Evolutionary conservation across 2,797 vertebrate genomes (phyloP).

Genomic region (Phalanger gymnotis): DNA sequence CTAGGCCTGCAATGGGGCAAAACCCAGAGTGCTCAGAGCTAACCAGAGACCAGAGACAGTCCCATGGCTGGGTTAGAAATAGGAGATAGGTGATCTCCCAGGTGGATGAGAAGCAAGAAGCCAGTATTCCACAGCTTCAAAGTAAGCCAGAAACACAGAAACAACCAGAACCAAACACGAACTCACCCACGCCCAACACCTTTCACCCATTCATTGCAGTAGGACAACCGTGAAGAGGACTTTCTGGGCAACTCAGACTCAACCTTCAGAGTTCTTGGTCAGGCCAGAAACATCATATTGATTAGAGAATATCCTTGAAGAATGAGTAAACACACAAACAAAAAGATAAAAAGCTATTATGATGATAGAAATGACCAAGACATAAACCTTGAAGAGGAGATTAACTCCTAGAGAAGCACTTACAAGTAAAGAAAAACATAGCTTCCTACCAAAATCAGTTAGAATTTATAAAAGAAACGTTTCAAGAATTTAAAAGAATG

Average conservation of each 20-base stretch:
- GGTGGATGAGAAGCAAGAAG: no score
- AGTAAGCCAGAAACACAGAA: no score
- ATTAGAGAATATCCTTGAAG: background rate
- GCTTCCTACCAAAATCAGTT: background rate
- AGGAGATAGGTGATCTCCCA: no score
- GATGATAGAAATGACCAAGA: background rate
- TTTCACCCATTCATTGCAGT: background rate
- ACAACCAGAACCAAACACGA: background rate
- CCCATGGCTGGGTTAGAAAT: no score
- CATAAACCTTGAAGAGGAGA: background rate
- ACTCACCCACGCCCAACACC: background rate
- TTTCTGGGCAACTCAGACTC: background rate
- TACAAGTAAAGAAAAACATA: background rate
- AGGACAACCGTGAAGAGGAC: background rate
- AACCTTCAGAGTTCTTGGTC: background rate
- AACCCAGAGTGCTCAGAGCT: no score
- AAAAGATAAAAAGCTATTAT: background rate
- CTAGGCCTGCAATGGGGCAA: no score
- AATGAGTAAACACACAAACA: background rate
- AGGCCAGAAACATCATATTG: background rate
- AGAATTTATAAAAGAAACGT: background rate
- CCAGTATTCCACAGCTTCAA: no score
- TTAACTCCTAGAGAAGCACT: background rate
- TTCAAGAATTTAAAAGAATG: background rate
- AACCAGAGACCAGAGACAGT: no score